Base-by-base conservation (phyloP, 2,113 vertebrate genomes). In the Sinosuthora webbiana region DNA sequence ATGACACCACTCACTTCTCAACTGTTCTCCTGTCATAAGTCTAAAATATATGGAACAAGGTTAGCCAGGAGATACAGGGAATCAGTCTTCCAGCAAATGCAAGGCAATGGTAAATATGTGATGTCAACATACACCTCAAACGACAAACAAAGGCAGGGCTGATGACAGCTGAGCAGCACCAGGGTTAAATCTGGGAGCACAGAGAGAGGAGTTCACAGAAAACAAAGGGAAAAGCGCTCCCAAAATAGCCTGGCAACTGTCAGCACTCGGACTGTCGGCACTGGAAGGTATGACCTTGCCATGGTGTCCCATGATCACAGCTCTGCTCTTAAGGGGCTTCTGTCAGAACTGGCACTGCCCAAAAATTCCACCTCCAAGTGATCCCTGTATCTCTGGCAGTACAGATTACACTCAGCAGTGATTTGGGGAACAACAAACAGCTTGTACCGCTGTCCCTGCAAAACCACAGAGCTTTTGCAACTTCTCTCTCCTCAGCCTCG, bases 241-340 rank as follows among this genome's bases (percentile, higher is more conserved):
- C 95, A 97, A 97, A 98, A 98, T 98, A 98, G 97, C 90, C 94
- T 37, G 60, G 79, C 97, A 98, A 97, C 97, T 98, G 98, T 98
- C 98, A 97, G 95, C 96, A 25, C 96, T 60, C 5, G 49, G 79
- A 78, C 74, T 97, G 97, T 90, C 71, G 41, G 96, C 85, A 92
- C 60, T 35, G 74, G 73, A 87, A 82, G 84, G 82, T 94, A 88
- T 71, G 97, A 96, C 97, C 97, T 98, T 97, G 96, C 94, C 91
- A 57, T 68, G 21, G 71, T 87, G 87, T 47, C 93, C 60, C 82
- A 35, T 37, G 31, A 95, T 77, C 93, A 76, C 78, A 92, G 95
- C 88, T 92, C 88, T 35, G 6, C 79, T 83, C 87, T 93, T 77
- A 78, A 83, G 80, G 44, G 92, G 71, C 56, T 68, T 57, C 78